A percentile compares a stretch with the other conserved stretches of the same genome.
These are phyloP conservation scores for Aspidapion aeneum DNA, from an alignment of 2,888 invertebrate genomes.

Conservation along the genomic window DNA sequence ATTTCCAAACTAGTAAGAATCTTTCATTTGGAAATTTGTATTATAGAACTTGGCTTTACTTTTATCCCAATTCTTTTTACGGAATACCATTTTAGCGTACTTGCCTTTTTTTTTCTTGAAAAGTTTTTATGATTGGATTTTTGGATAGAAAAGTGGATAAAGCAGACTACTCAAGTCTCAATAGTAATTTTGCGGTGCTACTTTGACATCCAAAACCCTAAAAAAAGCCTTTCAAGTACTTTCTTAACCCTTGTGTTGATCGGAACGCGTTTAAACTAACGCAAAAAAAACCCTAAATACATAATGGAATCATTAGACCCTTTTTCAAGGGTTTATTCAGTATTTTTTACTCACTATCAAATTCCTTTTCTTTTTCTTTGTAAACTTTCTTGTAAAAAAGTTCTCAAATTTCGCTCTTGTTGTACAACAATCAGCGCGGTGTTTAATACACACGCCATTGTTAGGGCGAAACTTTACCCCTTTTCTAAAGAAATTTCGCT, in stretches of 20 bases:
- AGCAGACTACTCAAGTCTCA: too few relatives aligned
- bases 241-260: neutral
- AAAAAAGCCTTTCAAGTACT: neutral
- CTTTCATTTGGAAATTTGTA: too few relatives aligned
- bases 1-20: too few relatives aligned
- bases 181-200: too few relatives aligned
- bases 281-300: neutral
- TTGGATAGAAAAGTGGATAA: too few relatives aligned
- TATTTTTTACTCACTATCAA: neutral
- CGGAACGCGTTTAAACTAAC: neutral
- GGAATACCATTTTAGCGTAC: too few relatives aligned
- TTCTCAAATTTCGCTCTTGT: constrained; percentile 28
- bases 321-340: neutral
- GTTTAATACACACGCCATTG: constrained; percentile 34
- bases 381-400: constrained; percentile 1
- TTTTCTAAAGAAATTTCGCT: constrained; percentile 22
- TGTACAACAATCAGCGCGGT: constrained; percentile 32
- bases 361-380: neutral
- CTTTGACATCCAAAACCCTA: neutral
- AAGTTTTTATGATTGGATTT: too few relatives aligned
- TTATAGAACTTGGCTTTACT: too few relatives aligned
- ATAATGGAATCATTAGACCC: neutral
- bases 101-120: too few relatives aligned
- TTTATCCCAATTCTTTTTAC: too few relatives aligned
- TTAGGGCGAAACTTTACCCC: constrained; percentile 26